phyloP scores from a whole-genome alignment of 1,140 invertebrate species.

The Agrilus planipennis region DNA sequence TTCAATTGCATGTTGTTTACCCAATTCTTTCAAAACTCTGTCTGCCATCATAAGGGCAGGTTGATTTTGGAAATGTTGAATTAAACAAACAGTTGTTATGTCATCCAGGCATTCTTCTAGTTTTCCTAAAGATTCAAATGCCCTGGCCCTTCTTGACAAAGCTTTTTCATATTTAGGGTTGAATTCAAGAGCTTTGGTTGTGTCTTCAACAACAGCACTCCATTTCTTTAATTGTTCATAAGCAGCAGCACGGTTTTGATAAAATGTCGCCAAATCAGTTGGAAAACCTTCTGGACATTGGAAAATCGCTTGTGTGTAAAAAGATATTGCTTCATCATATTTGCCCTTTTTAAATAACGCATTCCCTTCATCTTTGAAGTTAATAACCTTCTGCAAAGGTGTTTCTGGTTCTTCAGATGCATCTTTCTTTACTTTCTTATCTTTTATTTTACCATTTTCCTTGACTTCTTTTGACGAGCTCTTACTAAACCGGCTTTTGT shows the following conservation, averaged over 20 bases:
- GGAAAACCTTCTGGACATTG: conserved; percentile 63
- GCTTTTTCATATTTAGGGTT: conserved; percentile 88
- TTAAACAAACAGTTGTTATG: conserved; percentile 80
- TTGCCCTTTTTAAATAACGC: conserved; percentile 72
- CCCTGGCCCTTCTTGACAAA: conserved; percentile 68
- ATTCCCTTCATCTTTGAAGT: conserved; percentile 80
- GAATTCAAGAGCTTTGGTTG: conserved; percentile 69
- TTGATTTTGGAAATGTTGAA: conserved; percentile 79
- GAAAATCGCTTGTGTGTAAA: conserved; percentile 82
- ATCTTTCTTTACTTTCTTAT: conserved; percentile 33
- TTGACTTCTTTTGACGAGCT: conserved; percentile 23
- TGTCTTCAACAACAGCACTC: conserved; percentile 75
- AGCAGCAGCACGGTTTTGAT: conserved; percentile 91
- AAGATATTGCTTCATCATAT: conserved; percentile 76
- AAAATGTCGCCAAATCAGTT: conserved; percentile 75
- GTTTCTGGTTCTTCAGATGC: conserved; percentile 29
- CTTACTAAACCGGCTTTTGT: conserved; percentile 15
- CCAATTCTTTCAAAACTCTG: conserved; percentile 68
- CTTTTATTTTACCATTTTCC: conserved; percentile 18
- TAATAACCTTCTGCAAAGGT: conserved; percentile 56
- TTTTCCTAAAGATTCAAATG: conserved; percentile 66
- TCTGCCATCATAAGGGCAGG: conserved; percentile 70
- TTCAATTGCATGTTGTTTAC: conserved; percentile 57
- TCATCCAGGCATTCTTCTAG: conserved; percentile 76
- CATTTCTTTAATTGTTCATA: conserved; percentile 87